Percentiles rank a stretch among this genome's conserved stretches.
These are phyloP conservation scores for Standfussiana lucernea DNA, from an alignment of 2,888 invertebrate genomes.

Conservation along the genomic window DNA sequence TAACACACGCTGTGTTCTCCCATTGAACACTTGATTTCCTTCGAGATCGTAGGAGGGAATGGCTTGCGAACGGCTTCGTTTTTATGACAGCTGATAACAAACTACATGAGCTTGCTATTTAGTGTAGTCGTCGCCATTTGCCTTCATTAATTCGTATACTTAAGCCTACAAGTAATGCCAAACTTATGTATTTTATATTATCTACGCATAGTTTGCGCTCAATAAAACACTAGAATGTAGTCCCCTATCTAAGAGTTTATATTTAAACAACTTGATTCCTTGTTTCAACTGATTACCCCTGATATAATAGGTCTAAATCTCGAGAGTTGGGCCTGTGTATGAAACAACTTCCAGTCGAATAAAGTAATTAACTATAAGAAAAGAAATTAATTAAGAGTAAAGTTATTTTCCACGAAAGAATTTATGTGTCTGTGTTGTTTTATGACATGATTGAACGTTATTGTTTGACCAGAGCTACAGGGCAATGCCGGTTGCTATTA, in stretches of 20 bases:
- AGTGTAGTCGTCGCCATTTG: slow-evolving; percentile 34
- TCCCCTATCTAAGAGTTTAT: neutral
- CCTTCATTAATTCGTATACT: slow-evolving; percentile 27
- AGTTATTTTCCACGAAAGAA: slow-evolving; percentile 32
- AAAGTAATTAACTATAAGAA: slow-evolving; percentile 23
- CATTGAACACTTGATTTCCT: slow-evolving; percentile 42
- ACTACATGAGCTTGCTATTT: slow-evolving; percentile 43
- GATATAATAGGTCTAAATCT: neutral
- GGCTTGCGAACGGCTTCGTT: slow-evolving; percentile 69
- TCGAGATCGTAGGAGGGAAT: slow-evolving; percentile 57
- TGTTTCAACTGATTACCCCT: neutral
- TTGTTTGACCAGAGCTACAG: slow-evolving; percentile 26
- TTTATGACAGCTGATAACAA: slow-evolving; percentile 74
- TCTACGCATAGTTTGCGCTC: neutral
- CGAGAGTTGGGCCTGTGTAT: neutral
- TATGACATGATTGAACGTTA: slow-evolving; percentile 35
- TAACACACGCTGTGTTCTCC: slow-evolving; percentile 31
- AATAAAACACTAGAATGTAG: slow-evolving; percentile 2
- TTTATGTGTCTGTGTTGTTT: slow-evolving; percentile 45
- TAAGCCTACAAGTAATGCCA: slow-evolving; percentile 22
- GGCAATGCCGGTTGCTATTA: slow-evolving; percentile 24
- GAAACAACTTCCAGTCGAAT: slow-evolving; percentile 16
- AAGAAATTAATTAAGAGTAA: slow-evolving; percentile 35
- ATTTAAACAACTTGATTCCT: neutral
- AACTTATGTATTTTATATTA: slow-evolving; percentile 30